phyloP scores from a whole-genome alignment of 2,113 vertebrate genomes.

The Engraulis encrasicolus region DNA sequence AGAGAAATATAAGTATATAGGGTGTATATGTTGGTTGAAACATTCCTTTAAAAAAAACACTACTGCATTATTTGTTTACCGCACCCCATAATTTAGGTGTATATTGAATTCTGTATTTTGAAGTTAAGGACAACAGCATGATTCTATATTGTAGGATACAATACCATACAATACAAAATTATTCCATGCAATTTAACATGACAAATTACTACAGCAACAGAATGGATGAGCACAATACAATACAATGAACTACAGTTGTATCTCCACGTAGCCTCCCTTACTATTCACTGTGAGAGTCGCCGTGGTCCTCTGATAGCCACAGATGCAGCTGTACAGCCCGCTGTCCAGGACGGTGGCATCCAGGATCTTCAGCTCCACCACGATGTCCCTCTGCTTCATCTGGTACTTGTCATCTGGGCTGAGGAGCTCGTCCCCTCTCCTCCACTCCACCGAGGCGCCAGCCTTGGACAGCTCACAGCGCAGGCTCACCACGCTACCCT shows the following conservation, averaged over 20 bases:
- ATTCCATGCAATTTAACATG: background rate
- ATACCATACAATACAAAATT: background rate
- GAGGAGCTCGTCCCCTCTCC: constrained; percentile 75
- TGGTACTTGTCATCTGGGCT: constrained; percentile 76
- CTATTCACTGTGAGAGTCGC: constrained; percentile 71
- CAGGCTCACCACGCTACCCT: constrained; percentile 78
- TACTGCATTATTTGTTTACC: no score
- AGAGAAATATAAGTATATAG: no score
- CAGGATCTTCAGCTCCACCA: constrained; percentile 79
- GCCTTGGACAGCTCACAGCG: constrained; percentile 85
- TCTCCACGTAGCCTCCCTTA: constrained; percentile 63
- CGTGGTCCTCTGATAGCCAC: constrained; percentile 66
- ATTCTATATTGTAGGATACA: no score
- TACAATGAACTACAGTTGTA: background rate
- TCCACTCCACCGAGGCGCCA: constrained; percentile 79
- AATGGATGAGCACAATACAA: background rate
- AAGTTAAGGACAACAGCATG: no score
- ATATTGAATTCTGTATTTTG: no score
- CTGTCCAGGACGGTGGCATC: constrained; percentile 74
- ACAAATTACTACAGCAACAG: background rate
- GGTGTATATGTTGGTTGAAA: background rate
- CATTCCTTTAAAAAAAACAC: background rate
- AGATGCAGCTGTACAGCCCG: constrained; percentile 73
- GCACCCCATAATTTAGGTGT: no score
- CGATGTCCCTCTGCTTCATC: constrained; percentile 72